Base-by-base conservation (phyloP, 2,888 invertebrate genomes). In the Euzophera pinguis region DNA sequence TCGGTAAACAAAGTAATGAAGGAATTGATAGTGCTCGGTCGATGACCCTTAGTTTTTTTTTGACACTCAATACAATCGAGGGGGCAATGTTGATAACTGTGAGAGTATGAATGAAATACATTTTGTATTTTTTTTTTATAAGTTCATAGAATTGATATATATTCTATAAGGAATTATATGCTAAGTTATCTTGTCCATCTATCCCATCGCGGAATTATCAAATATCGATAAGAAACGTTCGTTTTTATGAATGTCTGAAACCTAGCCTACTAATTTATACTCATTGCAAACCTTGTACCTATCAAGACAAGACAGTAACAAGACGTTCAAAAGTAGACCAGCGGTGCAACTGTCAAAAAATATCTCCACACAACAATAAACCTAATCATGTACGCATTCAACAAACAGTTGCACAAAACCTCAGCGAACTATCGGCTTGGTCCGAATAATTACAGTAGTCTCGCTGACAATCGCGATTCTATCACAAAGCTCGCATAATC, bases 381-480 rank as follows among this genome's bases (percentile, higher is more conserved):
- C 58, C 60, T 58, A 60, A 60, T 60, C 58, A 58, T 53, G 59
- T 58, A 55, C 59, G 67, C 58, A 61, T 60, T 66, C 64, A 66
- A 71, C 80, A 84, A 84, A 83, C 81, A 81, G 64, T 35, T 47
- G 68, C 70, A 73, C 78, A 75, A 78, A 80, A 78, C 81, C 81
- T 77, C 80, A 74, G 68, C 70, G 69, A 69, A 70, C 74, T 73
- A 76, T 73, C 73, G 47, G 35, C 75, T 67, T 78, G 71, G 79
- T 75, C 80, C 84, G 84, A 81, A 82, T 88, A 90, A 89, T 90
- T 89, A 87, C 88, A 79, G 82, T 80, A 81, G 85, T 83, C 82
- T 85, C 86, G 90, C 89, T 88, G 89, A 89, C 90, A 90, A 88
- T 90, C 87, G 86, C 80, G 85, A 87, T 87, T 87, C 87, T 77